Evolutionary conservation across 2,888 invertebrate species (phyloP), one percentile per base, ranked within the genome.

Genomic region (Augochlorella aurata): DNA sequence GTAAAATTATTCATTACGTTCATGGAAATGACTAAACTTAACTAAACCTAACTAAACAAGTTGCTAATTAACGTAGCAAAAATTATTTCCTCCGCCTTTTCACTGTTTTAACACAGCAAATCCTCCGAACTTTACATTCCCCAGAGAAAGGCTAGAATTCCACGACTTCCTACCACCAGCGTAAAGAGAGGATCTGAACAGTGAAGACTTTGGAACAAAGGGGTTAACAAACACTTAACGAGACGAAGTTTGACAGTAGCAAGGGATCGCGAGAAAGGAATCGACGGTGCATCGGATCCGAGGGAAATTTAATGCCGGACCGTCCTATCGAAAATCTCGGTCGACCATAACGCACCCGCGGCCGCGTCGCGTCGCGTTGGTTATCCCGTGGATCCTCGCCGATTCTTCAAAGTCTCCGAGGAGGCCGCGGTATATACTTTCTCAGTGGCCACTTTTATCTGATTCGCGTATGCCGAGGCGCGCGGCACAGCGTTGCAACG

Each of bases 401-500:
- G 76, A 82, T 79, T 63, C 76, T 85, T 87, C 69, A 70, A 87
- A 79, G 74, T 74, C 65, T 45, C 49, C 21, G 38, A 52, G 65
- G 77, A 58, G 65, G 54, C 52, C 76, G 74, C 49, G 70, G 67
- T 54, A 61, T 84, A 73, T 72, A 79, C 82, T 74, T 81, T 79
- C 21, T 65, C 69, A 66, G 66, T 77, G 83, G 21, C 69, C 75
- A 79, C 47, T 85, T 87, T 87, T 84, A 87, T 85, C 70, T 83
- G 77, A 85, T 87, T 85, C 79, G 85, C 85, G 73, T 74, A 81
- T 50, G 38, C 76, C 79, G 38, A 58, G 75, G 38, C 58, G 75
- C 54, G 74, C 69, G 78, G 21, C 21, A 18, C 73, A 66, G 44
- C 45, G 61, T 81, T 76, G 73, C 67, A 69, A 54, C 61, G 24